A percentile compares a stretch with the other conserved stretches of the same genome.
These are phyloP conservation scores for Pristionchus arcanus DNA, from an alignment of 2,888 invertebrate genomes.

Conservation along the genomic window DNA sequence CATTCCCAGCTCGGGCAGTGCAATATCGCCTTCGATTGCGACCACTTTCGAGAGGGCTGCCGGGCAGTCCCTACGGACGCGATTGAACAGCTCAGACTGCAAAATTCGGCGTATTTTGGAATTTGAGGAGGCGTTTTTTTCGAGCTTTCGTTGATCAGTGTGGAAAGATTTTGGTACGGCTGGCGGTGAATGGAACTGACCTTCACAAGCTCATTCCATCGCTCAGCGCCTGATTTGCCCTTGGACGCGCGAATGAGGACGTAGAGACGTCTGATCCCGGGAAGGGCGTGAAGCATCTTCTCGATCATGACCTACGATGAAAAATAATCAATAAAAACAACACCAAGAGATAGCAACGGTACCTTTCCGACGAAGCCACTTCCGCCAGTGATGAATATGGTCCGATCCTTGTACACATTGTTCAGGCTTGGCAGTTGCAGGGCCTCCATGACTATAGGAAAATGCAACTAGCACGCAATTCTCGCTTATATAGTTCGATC, in stretches of 20 bases:
- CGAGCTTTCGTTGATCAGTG: too few species aligned
- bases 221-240: not conserved
- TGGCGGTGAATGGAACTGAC: not conserved
- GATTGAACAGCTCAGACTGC: conserved; percentile 4
- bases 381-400: not conserved
- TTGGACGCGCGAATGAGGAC: not conserved
- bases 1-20: not conserved
- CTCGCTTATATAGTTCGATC: too few species aligned
- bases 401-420: conserved; percentile 12
- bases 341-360: not conserved
- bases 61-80: not conserved
- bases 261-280: not conserved
- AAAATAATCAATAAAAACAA: not conserved
- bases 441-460: not conserved
- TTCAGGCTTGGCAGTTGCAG: not conserved
- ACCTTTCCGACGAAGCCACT: conserved; percentile 15
- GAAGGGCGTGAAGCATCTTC: not conserved
- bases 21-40: not conserved
- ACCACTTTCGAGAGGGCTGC: not conserved
- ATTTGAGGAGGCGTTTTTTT: too few species aligned
- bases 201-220: not conserved
- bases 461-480: too few species aligned
- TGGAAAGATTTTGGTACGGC: too few species aligned
- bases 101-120: too few species aligned
- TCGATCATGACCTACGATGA: not conserved